Conservation (phyloP, 2,888 invertebrate genomes). For the Acleris emargana region DNA sequence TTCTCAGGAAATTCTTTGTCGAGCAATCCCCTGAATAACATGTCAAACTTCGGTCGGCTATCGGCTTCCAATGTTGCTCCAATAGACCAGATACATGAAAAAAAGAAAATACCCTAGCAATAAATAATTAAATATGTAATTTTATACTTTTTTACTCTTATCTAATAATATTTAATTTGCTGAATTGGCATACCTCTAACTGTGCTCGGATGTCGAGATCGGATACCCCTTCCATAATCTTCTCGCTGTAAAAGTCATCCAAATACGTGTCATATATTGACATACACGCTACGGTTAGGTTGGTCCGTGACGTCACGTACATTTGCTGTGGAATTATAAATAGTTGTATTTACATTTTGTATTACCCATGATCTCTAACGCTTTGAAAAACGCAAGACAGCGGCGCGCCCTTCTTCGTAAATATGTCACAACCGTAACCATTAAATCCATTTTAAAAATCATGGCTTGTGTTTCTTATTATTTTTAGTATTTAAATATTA, state of each 20-base stretch:
- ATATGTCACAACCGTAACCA: too few relatives aligned
- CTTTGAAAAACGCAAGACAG: too few relatives aligned
- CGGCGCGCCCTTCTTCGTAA: too few relatives aligned
- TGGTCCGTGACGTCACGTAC: constrained; percentile 93
- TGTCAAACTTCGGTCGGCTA: constrained; percentile 90
- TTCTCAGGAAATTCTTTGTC: constrained; percentile 92
- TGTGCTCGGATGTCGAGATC: constrained; percentile 94
- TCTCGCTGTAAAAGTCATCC: constrained; percentile 93
- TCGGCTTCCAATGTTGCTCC: constrained; percentile 91
- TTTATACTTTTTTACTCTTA: too few relatives aligned
- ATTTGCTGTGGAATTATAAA: constrained; percentile 86
- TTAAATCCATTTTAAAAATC: too few relatives aligned
- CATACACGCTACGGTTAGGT: constrained; percentile 91
- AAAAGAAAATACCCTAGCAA: constrained; percentile 93
- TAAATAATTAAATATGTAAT: background rate
- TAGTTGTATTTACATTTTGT: background rate
- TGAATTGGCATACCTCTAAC: constrained; percentile 85
- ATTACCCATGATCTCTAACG: too few relatives aligned
- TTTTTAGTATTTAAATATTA: too few relatives aligned
- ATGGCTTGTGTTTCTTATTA: too few relatives aligned
- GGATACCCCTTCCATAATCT: constrained; percentile 86
- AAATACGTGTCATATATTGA: constrained; percentile 94
- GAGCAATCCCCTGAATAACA: constrained; percentile 90
- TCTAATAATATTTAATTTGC: background rate
- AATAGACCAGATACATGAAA: constrained; percentile 95